Evolutionary conservation across 2,888 invertebrate genomes (phyloP).

Genomic region (Plagodis dolabraria): DNA sequence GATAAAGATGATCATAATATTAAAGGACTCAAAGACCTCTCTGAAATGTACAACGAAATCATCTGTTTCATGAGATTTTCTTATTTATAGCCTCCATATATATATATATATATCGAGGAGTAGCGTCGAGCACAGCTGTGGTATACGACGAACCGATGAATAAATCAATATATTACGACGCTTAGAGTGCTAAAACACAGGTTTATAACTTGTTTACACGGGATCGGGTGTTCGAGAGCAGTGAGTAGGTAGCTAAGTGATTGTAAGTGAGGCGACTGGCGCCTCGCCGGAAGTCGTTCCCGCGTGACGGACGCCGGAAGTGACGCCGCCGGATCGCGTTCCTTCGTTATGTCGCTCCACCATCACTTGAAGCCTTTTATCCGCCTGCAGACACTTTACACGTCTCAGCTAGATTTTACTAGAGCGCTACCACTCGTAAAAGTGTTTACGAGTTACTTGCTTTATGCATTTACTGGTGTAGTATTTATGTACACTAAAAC

Average conservation of each 20-base stretch:
- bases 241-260: constrained; percentile 82
- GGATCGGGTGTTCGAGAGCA: constrained; percentile 65
- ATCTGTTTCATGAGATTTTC: background rate
- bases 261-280: constrained; percentile 79
- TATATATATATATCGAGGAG: constrained; percentile 11
- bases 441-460: constrained; percentile 34
- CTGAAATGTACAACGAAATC: no score
- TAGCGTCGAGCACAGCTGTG: constrained; percentile 22
- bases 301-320: constrained; percentile 82
- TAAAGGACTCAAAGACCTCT: no score
- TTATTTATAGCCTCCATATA: constrained; percentile 23
- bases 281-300: constrained; percentile 81
- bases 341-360: constrained; percentile 70
- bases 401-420: constrained; percentile 35
- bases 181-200: constrained; percentile 32
- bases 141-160: constrained; percentile 21
- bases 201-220: constrained; percentile 53
- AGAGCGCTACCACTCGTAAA: constrained; percentile 37
- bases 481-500: constrained; percentile 29
- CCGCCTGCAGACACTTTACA: constrained; percentile 44
- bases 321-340: constrained; percentile 77
- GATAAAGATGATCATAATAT: no score
- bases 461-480: constrained; percentile 34
- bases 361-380: constrained; percentile 59
- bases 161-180: constrained; percentile 45